Conservation (phyloP, 1,140 invertebrate genomes). For the Asobara japonica region DNA sequence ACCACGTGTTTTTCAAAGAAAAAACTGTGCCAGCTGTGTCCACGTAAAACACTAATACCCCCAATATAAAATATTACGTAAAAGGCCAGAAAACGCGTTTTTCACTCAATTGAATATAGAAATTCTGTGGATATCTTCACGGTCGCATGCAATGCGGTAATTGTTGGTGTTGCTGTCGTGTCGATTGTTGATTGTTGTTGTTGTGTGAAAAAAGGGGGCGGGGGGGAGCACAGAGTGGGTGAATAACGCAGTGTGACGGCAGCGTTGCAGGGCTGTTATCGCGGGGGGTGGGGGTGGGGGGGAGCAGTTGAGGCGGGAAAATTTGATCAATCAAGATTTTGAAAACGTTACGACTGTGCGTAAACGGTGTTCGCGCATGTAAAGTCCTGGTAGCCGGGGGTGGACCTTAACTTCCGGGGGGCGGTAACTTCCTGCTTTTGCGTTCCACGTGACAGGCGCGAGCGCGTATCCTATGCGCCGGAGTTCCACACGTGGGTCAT, state of each 20-base stretch:
- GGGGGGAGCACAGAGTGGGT: too few relatives aligned
- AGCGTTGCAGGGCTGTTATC: too few relatives aligned
- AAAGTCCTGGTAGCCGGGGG: conserved; percentile 28
- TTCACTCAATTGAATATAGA: too few relatives aligned
- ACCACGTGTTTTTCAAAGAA: too few relatives aligned
- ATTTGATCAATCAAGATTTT: neutral
- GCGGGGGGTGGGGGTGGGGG: neutral
- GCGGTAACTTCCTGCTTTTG: conserved; percentile 38
- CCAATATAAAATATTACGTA: too few relatives aligned
- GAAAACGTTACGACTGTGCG: neutral
- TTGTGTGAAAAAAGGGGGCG: neutral
- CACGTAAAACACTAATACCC: too few relatives aligned
- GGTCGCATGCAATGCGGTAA: neutral
- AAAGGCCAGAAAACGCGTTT: too few relatives aligned
- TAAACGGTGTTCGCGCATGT: conserved; percentile 19
- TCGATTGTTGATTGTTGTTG: neutral
- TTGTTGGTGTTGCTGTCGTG: neutral
- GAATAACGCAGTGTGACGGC: too few relatives aligned
- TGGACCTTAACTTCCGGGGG: conserved; percentile 40
- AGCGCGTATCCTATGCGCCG: conserved; percentile 24
- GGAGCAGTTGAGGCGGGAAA: neutral
- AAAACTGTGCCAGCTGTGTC: too few relatives aligned
- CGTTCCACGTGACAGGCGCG: conserved; percentile 39
- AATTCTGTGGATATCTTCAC: neutral
- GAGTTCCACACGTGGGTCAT: conserved; percentile 16